Base-by-base conservation (phyloP, 2,797 vertebrate genomes). In the Huso huso region DNA sequence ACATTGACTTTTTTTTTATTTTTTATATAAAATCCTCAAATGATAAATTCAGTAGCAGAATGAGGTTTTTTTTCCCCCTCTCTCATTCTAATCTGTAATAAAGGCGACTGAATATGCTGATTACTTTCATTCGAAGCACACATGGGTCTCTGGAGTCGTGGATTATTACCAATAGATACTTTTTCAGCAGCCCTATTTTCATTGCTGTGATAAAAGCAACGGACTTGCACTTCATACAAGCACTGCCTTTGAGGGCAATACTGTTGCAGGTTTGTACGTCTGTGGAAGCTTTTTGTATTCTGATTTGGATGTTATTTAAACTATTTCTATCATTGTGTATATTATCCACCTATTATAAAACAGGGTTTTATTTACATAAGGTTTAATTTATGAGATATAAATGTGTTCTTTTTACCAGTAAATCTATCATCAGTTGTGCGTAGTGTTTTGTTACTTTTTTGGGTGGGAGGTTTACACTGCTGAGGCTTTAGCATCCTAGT, bases 151-250 rank as follows among this genome's bases (percentile, higher is more conserved):
- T 76, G 79, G 83, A 89, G 84, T 85, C 81, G 82, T 80, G 83
- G 85, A 87, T 87, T 86, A 87, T 85, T 85, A 83, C 82, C 83
- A 83, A 87, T 85, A 85, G 83, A 86, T 89, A 83, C 86, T 88
- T 85, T 87, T 37, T 79, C 81, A 84, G 80, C 83, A 82, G 81
- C 82, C 84, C 85, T 83, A 78, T 87, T 86, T 85, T 87, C 82
- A 84, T 85, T 82, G 23, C 4, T 37, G 84, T 85, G 82, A 88
- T 84, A 85, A 79, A 82, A 82, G 86, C 81, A 78, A 86, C 83
- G 84, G 83, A 87, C 86, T 83, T 59, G 61, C 73, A 87, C 83
- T 85, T 86, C 83, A 85, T 84, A 82, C 85, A 78, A 77, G 79
- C 76, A 78, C 76, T 81, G 75, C 79, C 80, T 76, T 82, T 86